These are phyloP conservation scores for Myrmophylax atrothorax DNA, from an alignment of 2,113 vertebrate genomes.

Conservation along the genomic window DNA sequence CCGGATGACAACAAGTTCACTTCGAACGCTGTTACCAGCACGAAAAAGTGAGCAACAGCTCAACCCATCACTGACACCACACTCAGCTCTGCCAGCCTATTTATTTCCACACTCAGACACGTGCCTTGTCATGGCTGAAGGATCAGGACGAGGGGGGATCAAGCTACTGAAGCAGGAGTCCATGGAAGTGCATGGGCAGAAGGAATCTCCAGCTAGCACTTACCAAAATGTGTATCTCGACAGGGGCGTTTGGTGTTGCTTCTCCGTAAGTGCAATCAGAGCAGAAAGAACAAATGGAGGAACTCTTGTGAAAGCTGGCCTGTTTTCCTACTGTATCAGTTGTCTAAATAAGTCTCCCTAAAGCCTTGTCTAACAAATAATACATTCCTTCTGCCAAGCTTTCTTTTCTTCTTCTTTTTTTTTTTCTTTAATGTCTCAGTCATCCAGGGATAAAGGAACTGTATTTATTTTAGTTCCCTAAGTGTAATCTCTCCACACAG, in stretches of 20 bases:
- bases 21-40: accelerated
- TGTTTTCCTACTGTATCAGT: background rate
- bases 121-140: background rate
- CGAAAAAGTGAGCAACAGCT: background rate
- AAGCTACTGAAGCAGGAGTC: background rate
- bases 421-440: conserved; percentile 1
- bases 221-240: accelerated
- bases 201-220: background rate
- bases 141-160: background rate
- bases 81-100: background rate
- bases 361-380: conserved; percentile 13
- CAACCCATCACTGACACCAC: accelerated
- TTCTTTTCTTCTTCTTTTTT: background rate
- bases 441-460: conserved; percentile 44
- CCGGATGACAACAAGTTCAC: accelerated
- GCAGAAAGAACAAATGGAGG: background rate
- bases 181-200: background rate
- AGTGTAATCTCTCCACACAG: conserved; percentile 66
- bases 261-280: background rate
- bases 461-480: conserved; percentile 72
- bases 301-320: background rate
- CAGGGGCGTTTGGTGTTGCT: accelerated
- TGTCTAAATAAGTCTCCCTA: background rate
- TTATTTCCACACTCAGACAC: background rate
- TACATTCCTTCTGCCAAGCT: background rate